Evolutionary conservation across 2,888 invertebrate species (phyloP).

Genomic region (Scotopteryx bipunctaria): DNA sequence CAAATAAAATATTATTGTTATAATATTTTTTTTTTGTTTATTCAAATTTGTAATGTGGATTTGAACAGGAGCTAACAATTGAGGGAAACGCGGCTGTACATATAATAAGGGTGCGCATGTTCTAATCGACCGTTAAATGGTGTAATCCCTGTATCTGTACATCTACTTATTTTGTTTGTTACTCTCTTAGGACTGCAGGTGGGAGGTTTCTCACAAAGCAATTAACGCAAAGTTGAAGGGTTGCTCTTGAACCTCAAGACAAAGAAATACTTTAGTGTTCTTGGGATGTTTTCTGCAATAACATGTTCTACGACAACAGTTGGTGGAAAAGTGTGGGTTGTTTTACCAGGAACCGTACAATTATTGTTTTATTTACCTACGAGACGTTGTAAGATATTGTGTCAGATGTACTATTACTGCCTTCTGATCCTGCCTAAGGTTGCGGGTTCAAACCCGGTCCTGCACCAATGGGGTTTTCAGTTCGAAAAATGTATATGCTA

Average conservation of each 20-base stretch:
- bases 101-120: constrained; percentile 32
- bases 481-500: no score
- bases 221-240: constrained; percentile 76
- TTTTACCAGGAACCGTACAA: background rate
- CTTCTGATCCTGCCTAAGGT: no score
- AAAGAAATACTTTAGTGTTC: constrained; percentile 57
- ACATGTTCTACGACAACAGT: constrained; percentile 19
- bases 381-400: background rate
- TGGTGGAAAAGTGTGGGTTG: background rate
- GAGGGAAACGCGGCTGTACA: background rate
- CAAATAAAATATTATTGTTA: no score
- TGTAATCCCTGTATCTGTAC: constrained; percentile 45
- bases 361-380: background rate
- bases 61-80: background rate
- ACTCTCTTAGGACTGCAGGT: constrained; percentile 60
- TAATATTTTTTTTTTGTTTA: no score
- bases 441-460: no score
- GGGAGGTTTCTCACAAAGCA: constrained; percentile 73
- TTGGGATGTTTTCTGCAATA: constrained; percentile 30
- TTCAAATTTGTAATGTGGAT: background rate
- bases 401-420: no score
- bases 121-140: constrained; percentile 45
- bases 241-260: constrained; percentile 64
- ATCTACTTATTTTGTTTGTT: constrained; percentile 60
- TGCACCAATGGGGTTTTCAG: no score